Evolutionary conservation across 1,140 invertebrate genomes (phyloP), one percentile per base, ranked within the genome.

Genomic region (Scaptodrosophila lebanonensis): DNA sequence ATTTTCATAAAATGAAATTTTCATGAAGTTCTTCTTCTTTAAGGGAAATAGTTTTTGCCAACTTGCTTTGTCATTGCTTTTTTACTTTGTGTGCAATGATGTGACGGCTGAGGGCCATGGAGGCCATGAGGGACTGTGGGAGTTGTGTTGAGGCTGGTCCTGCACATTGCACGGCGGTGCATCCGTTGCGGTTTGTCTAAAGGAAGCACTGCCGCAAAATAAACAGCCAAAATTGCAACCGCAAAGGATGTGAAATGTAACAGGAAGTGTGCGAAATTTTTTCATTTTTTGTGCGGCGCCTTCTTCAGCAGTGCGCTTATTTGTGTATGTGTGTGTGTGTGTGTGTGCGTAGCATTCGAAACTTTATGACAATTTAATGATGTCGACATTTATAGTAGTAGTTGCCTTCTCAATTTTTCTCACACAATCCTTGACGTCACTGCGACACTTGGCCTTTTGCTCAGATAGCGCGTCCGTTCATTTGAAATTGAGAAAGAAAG

Each of bases 331-430:
- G 13, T 18, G 13, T 48, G 18, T 49, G 36, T 42, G 13, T 6
- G 13, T n/a, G 25, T 44, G 32, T 8, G 17, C 11, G 39, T n/a
- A 12, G 2, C 17, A 3, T n/a, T 16, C 53, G 35, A 38, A 76
- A 60, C 44, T 65, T 70, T 70, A 67, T 71, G 72, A 67, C 64
- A 77, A 71, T 77, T 77, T 77, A 77, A 77, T 77, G 72, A 77
- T 77, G 72, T 77, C 51, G 51, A 77, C 66, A 59, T 77, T 76
- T 76, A 64, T 67, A 72, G 71, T 66, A 72, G 71, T 66, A 76
- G 59, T 77, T 67, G 63, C 53, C 72, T 71, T 67, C 40, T 60
- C 71, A 54, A 76, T 67, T 63, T 76, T 25, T 4, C 22, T 4
- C 22, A n/a, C 22, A 35, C 47, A 60, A 66, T 62, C 52, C 60